Percentiles rank a stretch among this genome's conserved stretches.
Conservation (phyloP, 1,140 invertebrate species). For the Homarus americanus region DNA sequence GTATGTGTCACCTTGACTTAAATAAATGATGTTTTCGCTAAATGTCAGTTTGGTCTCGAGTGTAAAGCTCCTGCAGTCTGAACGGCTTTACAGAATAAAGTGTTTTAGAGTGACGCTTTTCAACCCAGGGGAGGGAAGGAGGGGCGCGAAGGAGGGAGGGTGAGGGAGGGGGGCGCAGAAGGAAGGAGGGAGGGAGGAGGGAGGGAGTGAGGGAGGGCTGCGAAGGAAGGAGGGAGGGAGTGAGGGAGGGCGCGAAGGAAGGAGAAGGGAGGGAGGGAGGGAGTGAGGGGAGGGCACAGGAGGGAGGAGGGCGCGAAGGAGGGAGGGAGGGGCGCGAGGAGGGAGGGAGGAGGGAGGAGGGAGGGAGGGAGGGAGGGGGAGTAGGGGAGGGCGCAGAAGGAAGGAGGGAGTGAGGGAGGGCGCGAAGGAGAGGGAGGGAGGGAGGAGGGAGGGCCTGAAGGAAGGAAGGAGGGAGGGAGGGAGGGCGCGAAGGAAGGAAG, state of each 20-base stretch:
- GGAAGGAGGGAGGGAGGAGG: not conserved
- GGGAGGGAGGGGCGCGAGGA: not conserved
- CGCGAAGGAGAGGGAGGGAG: not conserved
- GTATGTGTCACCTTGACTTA: not conserved
- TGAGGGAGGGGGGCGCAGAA: no score
- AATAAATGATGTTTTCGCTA: not conserved
- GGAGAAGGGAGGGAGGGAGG: no score
- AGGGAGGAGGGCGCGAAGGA: slow-evolving; percentile 21
- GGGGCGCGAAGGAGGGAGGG: not conserved
- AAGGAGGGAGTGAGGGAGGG: not conserved
- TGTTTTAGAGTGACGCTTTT: not conserved
- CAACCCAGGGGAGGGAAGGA: no score
- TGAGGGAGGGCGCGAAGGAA: no score
- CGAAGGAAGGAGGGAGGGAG: not conserved
- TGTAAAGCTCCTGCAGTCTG: not conserved
- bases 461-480: not conserved
- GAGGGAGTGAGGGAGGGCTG: not conserved
- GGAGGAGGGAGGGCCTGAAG: not conserved
- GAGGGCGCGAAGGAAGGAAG: not conserved
- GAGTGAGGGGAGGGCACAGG: no score
- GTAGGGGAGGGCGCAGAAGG: not conserved
- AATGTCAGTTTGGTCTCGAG: not conserved
- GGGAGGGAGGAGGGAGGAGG: not conserved
- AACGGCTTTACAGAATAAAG: not conserved
- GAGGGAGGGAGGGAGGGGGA: not conserved